These are phyloP conservation scores for Cossypha niveicapilla DNA, from an alignment of 2,797 vertebrate species.

Conservation along the genomic window DNA sequence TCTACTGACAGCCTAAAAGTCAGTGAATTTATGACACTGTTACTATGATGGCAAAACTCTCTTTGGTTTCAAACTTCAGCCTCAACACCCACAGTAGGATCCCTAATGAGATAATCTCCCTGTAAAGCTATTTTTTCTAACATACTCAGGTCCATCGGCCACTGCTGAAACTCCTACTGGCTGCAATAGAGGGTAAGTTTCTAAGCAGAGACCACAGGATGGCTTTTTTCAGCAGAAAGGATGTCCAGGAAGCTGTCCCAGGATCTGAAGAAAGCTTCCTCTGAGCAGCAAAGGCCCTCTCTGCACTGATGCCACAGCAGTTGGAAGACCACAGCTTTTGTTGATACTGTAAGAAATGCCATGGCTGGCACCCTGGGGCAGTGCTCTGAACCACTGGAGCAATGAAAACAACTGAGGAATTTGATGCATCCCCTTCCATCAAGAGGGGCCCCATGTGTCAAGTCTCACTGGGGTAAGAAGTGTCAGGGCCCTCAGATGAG, in stretches of 20 bases:
- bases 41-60: neutral
- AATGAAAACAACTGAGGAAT: neutral
- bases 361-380: neutral
- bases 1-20: neutral
- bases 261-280: neutral
- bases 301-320: neutral
- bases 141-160: neutral
- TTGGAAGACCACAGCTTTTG: rapidly evolving
- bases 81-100: neutral
- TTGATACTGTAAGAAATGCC: neutral
- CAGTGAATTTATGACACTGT: neutral
- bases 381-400: neutral
- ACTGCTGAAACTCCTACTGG: neutral
- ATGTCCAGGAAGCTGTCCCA: neutral
- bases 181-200: neutral
- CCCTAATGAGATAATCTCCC: neutral
- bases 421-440: neutral
- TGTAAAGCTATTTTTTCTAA: neutral
- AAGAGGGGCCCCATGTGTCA: rapidly evolving
- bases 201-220: neutral
- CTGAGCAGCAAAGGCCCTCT: neutral
- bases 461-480: neutral
- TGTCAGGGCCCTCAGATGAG: neutral
- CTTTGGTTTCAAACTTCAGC: neutral
- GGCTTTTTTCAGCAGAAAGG: neutral